Evolutionary conservation across 2,797 vertebrate species (phyloP).

Genomic region (Cyprinella venusta): DNA sequence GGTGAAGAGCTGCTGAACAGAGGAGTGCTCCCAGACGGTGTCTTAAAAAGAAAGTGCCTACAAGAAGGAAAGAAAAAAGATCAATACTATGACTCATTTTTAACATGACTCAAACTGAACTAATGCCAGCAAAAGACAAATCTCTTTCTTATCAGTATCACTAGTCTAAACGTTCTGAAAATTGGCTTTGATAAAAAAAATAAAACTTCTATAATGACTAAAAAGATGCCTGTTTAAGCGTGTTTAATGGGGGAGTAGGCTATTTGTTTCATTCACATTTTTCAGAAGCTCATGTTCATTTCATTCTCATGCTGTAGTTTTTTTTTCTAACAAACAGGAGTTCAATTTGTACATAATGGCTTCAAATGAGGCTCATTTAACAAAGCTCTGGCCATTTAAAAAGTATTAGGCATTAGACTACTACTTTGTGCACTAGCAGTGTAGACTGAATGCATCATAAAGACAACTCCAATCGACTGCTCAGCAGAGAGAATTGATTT

Average conservation of each 20-base stretch:
- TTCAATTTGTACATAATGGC: conserved; percentile 44
- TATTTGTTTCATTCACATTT: conserved; percentile 47
- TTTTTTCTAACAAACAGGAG: conserved; percentile 13
- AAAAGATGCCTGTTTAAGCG: neutral
- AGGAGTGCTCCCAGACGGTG: conserved; percentile 88
- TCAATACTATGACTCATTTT: neutral
- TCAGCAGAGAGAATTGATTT: conserved; percentile 44
- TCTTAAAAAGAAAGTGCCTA: conserved; percentile 92
- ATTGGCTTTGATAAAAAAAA: conserved; percentile 20
- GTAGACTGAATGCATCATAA: conserved; percentile 42
- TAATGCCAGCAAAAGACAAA: neutral
- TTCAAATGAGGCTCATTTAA: conserved; percentile 43
- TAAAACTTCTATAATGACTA: neutral
- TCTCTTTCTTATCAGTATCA: neutral
- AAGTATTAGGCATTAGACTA: conserved; percentile 40
- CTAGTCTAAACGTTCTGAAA: conserved; percentile 10
- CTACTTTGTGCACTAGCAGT: conserved; percentile 27
- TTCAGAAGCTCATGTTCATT: conserved; percentile 13
- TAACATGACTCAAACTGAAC: neutral
- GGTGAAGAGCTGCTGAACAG: conserved; percentile 90
- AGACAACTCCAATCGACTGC: conserved; percentile 32
- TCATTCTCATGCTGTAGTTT: conserved; percentile 10
- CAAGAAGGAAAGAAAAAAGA: conserved; percentile 19
- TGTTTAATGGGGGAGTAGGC: conserved; percentile 6
- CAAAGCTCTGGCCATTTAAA: conserved; percentile 30